phyloP scores from a whole-genome alignment of 2,797 vertebrate genomes.

The Hybognathus amarus region DNA sequence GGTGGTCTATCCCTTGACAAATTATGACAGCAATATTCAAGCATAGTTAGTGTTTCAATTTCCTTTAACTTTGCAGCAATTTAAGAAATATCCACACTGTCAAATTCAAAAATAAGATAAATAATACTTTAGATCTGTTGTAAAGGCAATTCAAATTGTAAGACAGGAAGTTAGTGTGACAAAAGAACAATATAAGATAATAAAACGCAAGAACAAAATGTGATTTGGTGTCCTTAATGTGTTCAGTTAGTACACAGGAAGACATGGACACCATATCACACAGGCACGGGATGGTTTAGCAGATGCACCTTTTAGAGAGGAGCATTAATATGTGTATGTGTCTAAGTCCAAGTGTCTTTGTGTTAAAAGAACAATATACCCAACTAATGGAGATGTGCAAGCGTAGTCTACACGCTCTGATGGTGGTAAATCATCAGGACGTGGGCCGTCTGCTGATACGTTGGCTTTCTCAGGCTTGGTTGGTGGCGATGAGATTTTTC shows the following conservation, averaged over 20 bases:
- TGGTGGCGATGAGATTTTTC: conserved; percentile 88
- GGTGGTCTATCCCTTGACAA: neutral
- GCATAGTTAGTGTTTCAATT: conserved; percentile 31
- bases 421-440: conserved; percentile 6
- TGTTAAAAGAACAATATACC: conserved; percentile 4
- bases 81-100: conserved; percentile 22
- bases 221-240: conserved; percentile 16
- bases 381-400: neutral
- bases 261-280: conserved; percentile 36
- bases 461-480: conserved; percentile 79
- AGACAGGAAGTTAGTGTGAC: conserved; percentile 19
- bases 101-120: conserved; percentile 8
- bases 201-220: neutral
- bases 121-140: conserved; percentile 6
- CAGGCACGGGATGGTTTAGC: conserved; percentile 18
- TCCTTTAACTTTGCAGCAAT: conserved; percentile 27
- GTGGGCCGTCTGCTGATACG: conserved; percentile 26
- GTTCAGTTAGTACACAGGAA: conserved; percentile 44
- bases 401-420: neutral
- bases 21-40: neutral
- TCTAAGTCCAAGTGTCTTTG: conserved; percentile 26
- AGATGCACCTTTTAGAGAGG: conserved; percentile 16
- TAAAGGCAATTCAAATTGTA: conserved; percentile 10
- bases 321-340: neutral
- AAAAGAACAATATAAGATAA: neutral